Evolutionary conservation across 30 jellyfish, hydroid and myxozoan species (phyloP), one percentile per base, ranked within the genome.

Genomic region (Aurelia aurita): DNA sequence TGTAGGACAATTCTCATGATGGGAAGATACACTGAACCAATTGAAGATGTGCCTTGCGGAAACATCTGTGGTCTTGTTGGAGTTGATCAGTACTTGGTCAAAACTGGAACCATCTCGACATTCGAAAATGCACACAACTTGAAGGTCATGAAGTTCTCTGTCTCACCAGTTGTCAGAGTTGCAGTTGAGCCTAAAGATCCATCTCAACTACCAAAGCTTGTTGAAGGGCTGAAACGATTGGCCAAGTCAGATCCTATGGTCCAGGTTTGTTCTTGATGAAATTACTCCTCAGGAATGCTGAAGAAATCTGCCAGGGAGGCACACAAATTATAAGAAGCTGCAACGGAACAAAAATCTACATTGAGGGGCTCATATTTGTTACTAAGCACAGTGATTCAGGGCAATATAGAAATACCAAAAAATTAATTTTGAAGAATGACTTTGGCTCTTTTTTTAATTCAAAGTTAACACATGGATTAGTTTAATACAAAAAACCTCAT

Each of bases 191-290:
- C 99, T 21, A 96, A 90, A 78, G 96, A 90, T 70, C 97, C 99
- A 21, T 88, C 97, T n/a, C 97, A 96, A 59, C 87, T 96, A 45
- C 99, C 99, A 47, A 96, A 96, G 69, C 96, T 96, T n/a, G 98
- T 96, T 49, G 99, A 96, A 58, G 99, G 99, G 7, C 66, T 96
- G 77, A 96, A 96, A 53, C 96, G 99, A 31, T 74, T 96, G 81
- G 98, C 99, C 39, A 96, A 96, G 84, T 90, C 98, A 16, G 99
- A 96, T 87, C 99, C 99, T 86, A 96, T 96, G 99, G 99, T 96
- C 58, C 90, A 87, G 90, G 96, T 87, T 21, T 1, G 89, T 57
- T 20, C 28, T 22, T 54, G 15, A 6, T 70, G 31, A 39, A 39
- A 39, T 9, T 39, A 3, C 0, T 34, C 7, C 46, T 34, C 10